phyloP scores from a whole-genome alignment of 2,113 vertebrate species.

The Psephotus haematonotus region DNA sequence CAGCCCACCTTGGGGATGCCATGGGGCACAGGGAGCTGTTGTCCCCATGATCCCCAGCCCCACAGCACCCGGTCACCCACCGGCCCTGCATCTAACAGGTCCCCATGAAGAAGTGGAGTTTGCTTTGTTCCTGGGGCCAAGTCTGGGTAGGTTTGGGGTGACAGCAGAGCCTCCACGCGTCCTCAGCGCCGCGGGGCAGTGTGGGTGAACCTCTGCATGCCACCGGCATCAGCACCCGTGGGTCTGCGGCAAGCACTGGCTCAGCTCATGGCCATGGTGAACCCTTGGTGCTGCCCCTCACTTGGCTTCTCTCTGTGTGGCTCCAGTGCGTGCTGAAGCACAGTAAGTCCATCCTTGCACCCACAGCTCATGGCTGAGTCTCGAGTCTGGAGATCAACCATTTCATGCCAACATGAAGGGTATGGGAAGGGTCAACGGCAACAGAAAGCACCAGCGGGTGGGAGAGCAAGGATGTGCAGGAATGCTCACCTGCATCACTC shows the following conservation, averaged over 20 bases:
- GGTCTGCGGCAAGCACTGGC: fast-evolving
- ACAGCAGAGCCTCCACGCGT: fast-evolving
- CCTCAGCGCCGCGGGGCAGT: too few relatives aligned
- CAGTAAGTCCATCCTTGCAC: neutral
- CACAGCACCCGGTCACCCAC: neutral
- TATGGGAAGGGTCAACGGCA: neutral
- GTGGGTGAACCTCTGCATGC: fast-evolving
- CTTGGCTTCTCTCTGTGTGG: neutral
- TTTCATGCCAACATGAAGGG: fast-evolving
- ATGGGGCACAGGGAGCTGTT: neutral
- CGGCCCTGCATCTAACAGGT: neutral
- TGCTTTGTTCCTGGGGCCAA: neutral
- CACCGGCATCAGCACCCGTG: neutral
- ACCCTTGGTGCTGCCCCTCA: fast-evolving
- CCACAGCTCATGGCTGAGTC: fast-evolving
- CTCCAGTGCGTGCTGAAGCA: neutral
- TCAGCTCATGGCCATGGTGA: neutral
- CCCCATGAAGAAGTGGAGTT: neutral
- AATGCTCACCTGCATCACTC: neutral
- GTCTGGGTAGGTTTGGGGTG: neutral
- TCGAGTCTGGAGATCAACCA: neutral
- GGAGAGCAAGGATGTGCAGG: neutral
- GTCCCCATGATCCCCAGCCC: neutral
- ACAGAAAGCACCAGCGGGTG: neutral
- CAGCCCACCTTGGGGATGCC: neutral